Percentiles rank a stretch among this genome's conserved stretches.
Evolutionary conservation across 1,140 invertebrate species (phyloP).

Genomic region (Mycetomoellerius zeteki): DNA sequence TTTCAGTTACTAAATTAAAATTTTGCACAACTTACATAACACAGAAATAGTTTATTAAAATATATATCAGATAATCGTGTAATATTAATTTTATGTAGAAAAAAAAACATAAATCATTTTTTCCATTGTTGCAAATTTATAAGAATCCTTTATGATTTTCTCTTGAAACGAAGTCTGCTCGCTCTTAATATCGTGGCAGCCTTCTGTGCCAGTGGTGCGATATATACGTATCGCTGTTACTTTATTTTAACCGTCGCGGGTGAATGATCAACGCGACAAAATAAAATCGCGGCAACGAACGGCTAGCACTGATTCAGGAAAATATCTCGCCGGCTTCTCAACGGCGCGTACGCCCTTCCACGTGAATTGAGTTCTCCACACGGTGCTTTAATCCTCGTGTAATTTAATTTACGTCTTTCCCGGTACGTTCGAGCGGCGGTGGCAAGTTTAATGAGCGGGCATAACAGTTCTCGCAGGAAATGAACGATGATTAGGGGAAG

Average conservation of each 20-base stretch:
- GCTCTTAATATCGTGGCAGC: background rate
- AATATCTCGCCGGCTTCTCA: slow-evolving; percentile 1
- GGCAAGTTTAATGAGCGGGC: slow-evolving; percentile 71
- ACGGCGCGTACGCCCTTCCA: slow-evolving; percentile 2
- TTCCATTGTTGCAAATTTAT: background rate
- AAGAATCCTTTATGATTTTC: background rate
- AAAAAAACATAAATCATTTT: background rate
- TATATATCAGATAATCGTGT: background rate
- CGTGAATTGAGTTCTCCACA: slow-evolving; percentile 44
- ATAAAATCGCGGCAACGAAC: slow-evolving; percentile 22
- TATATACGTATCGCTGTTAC: slow-evolving; percentile 12
- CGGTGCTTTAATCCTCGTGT: slow-evolving; percentile 57
- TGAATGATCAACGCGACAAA: slow-evolving; percentile 46
- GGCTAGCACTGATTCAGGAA: slow-evolving; percentile 26
- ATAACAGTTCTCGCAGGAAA: slow-evolving; percentile 71
- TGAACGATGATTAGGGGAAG: slow-evolving; percentile 73
- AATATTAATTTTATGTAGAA: background rate
- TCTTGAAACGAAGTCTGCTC: background rate
- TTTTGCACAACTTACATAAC: background rate
- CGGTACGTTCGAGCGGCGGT: slow-evolving; percentile 52
- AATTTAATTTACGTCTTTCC: slow-evolving; percentile 77
- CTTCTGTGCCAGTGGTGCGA: slow-evolving; percentile 26
- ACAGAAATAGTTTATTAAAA: background rate
- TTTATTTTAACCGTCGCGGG: slow-evolving; percentile 47
- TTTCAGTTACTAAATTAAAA: background rate